phyloP scores from a whole-genome alignment of 2,797 vertebrate species.

The Sebastes jordani region DNA sequence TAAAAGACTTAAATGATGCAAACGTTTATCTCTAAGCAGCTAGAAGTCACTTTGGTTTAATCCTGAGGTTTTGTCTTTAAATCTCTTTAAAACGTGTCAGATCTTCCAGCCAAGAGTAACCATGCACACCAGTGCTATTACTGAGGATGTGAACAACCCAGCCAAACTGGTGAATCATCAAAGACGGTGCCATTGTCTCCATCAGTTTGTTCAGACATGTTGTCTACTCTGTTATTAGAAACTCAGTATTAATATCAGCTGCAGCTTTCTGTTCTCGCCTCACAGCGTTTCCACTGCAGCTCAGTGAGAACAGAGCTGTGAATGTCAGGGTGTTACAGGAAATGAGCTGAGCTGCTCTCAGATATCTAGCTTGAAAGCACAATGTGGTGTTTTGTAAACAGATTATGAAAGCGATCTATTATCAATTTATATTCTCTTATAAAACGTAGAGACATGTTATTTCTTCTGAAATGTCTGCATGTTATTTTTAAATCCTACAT shows the following conservation, averaged over 20 bases:
- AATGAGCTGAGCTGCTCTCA: background rate
- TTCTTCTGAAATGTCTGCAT: background rate
- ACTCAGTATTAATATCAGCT: slow-evolving; percentile 43
- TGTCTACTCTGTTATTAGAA: slow-evolving; percentile 51
- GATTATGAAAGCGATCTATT: background rate
- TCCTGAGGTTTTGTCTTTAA: slow-evolving; percentile 19
- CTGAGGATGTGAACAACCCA: slow-evolving; percentile 28
- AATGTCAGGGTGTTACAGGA: background rate
- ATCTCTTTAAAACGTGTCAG: slow-evolving; percentile 35
- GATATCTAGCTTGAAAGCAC: background rate
- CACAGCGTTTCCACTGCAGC: slow-evolving; percentile 14
- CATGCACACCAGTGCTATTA: slow-evolving; percentile 27
- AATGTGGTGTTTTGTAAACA: background rate
- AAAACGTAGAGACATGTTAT: background rate
- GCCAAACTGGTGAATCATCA: slow-evolving; percentile 68
- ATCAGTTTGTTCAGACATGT: slow-evolving; percentile 67
- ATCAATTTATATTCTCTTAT: background rate
- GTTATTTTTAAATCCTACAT: background rate
- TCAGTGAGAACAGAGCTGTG: background rate
- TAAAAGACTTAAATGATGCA: background rate
- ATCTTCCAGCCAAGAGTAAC: slow-evolving; percentile 33
- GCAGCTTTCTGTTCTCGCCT: slow-evolving; percentile 24
- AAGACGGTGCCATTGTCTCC: slow-evolving; percentile 41
- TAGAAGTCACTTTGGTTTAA: slow-evolving; percentile 1
- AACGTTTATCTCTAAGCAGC: background rate